Percentiles rank a stretch among this genome's conserved stretches.
Evolutionary conservation across 35 echinoderm and acorn worm genomes (phyloP).

Genomic region (Lytechinus variegatus): DNA sequence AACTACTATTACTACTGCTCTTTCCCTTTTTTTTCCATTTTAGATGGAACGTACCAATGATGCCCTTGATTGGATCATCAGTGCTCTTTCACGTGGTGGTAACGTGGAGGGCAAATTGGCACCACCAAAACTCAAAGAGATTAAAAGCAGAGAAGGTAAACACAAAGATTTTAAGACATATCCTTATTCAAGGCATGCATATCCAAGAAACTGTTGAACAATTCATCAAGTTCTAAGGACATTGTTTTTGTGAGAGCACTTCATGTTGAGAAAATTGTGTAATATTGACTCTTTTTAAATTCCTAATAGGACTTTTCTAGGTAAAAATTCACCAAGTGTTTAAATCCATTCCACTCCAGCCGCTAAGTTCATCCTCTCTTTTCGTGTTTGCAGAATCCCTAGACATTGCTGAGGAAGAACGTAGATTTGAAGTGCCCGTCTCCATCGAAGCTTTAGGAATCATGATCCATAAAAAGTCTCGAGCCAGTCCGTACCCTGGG

Average conservation of each 20-base stretch:
- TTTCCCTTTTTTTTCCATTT: neutral
- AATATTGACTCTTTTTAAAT: no score
- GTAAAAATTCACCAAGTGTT: neutral
- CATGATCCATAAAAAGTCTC: conserved; percentile 76
- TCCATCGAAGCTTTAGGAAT: conserved; percentile 91
- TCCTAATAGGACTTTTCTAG: no score
- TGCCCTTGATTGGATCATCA: conserved; percentile 92
- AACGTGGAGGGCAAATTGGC: conserved; percentile 60
- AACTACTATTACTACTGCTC: neutral
- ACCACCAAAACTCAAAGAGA: conserved; percentile 75
- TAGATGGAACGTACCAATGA: conserved; percentile 88
- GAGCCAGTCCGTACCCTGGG: conserved; percentile 87
- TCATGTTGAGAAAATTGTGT: neutral
- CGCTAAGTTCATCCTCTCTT: neutral
- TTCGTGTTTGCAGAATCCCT: conserved; percentile 43
- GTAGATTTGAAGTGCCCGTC: conserved; percentile 69
- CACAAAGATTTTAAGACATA: neutral
- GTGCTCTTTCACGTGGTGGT: conserved; percentile 58
- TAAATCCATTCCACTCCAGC: neutral
- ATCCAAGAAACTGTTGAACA: neutral
- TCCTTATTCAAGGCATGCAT: neutral
- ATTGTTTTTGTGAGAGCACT: neutral
- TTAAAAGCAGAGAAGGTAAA: conserved; percentile 66
- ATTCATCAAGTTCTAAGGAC: neutral
- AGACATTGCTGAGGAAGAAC: conserved; percentile 61